A percentile compares a stretch with the other conserved stretches of the same genome.
phyloP scores from a whole-genome alignment of 2,888 invertebrate genomes.

The Neria commutata region DNA sequence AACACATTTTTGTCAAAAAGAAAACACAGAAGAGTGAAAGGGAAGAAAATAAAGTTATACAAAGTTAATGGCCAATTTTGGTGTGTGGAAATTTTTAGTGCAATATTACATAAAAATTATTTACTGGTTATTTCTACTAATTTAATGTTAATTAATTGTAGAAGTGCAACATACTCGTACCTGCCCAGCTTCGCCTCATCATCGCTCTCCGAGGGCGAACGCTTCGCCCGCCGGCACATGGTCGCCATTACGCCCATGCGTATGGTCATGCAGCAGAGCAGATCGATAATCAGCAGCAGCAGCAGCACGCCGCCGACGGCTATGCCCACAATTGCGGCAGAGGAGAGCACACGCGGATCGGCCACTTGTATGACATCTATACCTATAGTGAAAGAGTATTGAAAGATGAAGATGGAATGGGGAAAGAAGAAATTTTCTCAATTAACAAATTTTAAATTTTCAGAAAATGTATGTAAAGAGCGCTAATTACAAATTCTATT shows the following conservation, averaged over 20 bases:
- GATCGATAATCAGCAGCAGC: constrained; percentile 82
- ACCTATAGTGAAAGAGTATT: constrained; percentile 39
- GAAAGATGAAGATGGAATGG: not conserved
- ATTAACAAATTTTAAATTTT: not conserved
- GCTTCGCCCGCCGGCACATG: constrained; percentile 66
- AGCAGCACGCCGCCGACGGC: constrained; percentile 81
- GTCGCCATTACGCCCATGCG: constrained; percentile 72
- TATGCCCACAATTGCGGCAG: constrained; percentile 80
- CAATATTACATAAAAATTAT: constrained; percentile 51
- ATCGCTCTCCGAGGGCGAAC: constrained; percentile 66
- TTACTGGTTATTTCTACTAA: constrained; percentile 9
- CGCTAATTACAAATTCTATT: too few relatives aligned
- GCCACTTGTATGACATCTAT: constrained; percentile 59
- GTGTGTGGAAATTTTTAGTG: constrained; percentile 44
- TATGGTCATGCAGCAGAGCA: constrained; percentile 77
- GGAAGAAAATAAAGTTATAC: not conserved
- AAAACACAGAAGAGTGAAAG: not conserved
- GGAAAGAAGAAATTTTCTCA: not conserved
- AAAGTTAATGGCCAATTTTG: constrained; percentile 7
- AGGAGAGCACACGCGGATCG: constrained; percentile 56
- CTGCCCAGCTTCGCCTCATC: constrained; percentile 85
- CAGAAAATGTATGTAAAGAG: constrained; percentile 6
- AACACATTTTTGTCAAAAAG: not conserved
- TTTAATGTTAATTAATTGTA: constrained; percentile 4
- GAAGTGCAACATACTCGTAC: constrained; percentile 63